Base-by-base conservation (phyloP, 1,140 invertebrate genomes). In the Leguminivora glycinivorella region DNA sequence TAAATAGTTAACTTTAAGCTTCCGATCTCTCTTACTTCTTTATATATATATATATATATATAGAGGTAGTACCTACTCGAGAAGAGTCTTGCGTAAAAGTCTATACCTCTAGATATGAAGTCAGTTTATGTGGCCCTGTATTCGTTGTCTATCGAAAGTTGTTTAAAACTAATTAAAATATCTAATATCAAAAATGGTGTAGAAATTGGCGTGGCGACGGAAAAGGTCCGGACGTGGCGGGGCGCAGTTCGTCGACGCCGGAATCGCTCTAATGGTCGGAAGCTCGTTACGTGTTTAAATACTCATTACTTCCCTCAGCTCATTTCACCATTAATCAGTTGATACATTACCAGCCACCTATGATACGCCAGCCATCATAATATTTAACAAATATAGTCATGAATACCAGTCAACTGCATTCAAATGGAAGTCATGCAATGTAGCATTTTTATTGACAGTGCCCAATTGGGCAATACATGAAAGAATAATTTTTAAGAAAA, bases 261-360 rank as follows among this genome's bases (percentile, higher is more conserved):
- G 58, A 63, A 34, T 63, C 58, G n/a, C 58, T 29, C 19, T 40
- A 71, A 67, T 10, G 70, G 66, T 60, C 74, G 74, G 74, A 75
- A 72, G 70, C 68, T 60, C 69, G 67, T 70, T 75, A 71, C 63
- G 70, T 68, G 63, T 68, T 75, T 72, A 72, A 72, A 69, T 68
- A 40, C 56, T 69, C 73, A 67, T 74, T 74, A 70, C 52, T 31
- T 67, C 25, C 25, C n/a, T 63, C 58, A 31, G 14, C 58, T 63
- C 26, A 63, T 63, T 63, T 31, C 56, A 58, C 14, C 26, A 63
- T 63, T 31, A 63, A 63, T 63, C n/a, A 31, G 24, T 31, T 29
- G 29, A 34, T 17, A 63, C 14, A 63, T 63, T 29, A 26, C 24
- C n/a, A 26, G 24, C 58, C 17, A 63, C 17, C 40, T 14, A 19